Base-by-base conservation (phyloP, 2,113 vertebrate genomes). In the Dolichotis patagonum region DNA sequence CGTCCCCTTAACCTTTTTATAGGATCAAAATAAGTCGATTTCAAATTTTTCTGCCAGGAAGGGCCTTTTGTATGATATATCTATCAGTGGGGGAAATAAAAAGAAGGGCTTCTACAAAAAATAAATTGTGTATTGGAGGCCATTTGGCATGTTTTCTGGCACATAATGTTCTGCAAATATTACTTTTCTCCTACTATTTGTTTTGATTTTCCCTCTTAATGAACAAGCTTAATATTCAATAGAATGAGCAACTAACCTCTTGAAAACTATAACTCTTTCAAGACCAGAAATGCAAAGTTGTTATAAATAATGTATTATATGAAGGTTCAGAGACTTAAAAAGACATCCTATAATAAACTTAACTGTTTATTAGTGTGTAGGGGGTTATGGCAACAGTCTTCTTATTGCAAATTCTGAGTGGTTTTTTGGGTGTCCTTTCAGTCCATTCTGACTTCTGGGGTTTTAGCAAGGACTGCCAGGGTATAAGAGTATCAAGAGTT, bases 21-120 rank as follows among this genome's bases (percentile, higher is more conserved):
- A 93, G 96, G 41, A 96, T 95, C 49, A 85, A 94, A 96, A 97
- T 91, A 84, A 95, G 65, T 54, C 24, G 5, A 96, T 96, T 93
- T 96, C 69, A 94, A 90, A 20, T 73, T 96, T 92, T 97, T 90
- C 71, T 95, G 54, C 73, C 85, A 92, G n/a, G 86, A 92, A 92
- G 30, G 54, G 35, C 63, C 19, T 91, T 83, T 87, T 90, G 69
- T 67, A 75, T 96, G 77, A 75, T 80, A 82, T 10, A 1, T 46
- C 63, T 84, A 87, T 95, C 52, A 35, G 28, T 71, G 43, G 9
- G 78, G 54, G 46, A 77, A 81, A 88, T 60, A 69, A 95, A 95
- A 95, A 10, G 0, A 56, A 92, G 35, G 30, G 85, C 60, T 95
- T 86, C 35, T 78, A 20, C 75, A 93, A 90, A 82, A 82, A 85